Evolutionary conservation across 2,797 vertebrate species (phyloP), one percentile per base, ranked within the genome.

Genomic region (Mionectes olivaceus): DNA sequence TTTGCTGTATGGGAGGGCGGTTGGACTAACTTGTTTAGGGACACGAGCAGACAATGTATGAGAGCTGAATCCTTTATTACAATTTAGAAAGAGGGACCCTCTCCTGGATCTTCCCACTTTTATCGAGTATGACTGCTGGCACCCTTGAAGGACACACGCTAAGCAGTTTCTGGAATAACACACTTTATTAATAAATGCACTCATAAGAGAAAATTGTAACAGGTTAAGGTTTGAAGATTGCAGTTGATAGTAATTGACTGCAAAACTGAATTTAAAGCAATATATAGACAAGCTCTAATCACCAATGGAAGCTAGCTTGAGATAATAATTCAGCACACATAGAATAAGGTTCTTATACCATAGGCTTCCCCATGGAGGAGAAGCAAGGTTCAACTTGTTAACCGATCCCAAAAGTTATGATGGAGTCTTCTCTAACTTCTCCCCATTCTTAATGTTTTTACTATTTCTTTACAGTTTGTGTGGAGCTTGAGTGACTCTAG

Each of bases 11-110:
- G 16, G 28, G 12, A 64, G 39, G 25, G 39, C 12, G 13, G 14
- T 17, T 32, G 0, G 1, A 37, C 25, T 71, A 53, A 65, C 44
- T 32, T 41, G 46, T 35, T 52, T 15, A 39, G 65, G 25, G 7
- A 46, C 30, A 32, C 43, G 18, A 0, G 0, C 19, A 46, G 43
- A 19, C 9, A 64, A 10, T 3, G 3, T 16, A 5, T 23, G n/a
- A 64, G n/a, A 52, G 10, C 50, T 52, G 52, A 59, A 52, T 35
- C 14, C 46, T 59, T 35, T 2, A 41, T 5, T 53, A 53, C 9
- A 59, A 18, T 28, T 41, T 35, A 59, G 30, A 35, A 71, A 32
- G 44, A 32, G 7, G 13, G 33, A 19, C 12, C 1, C 15, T 10
- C 18, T 46, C 52, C 52, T 46, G 39, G n/a, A 46, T 46, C 13